phyloP scores from a whole-genome alignment of 2,113 vertebrate species.

The Podarcis cretensis region DNA sequence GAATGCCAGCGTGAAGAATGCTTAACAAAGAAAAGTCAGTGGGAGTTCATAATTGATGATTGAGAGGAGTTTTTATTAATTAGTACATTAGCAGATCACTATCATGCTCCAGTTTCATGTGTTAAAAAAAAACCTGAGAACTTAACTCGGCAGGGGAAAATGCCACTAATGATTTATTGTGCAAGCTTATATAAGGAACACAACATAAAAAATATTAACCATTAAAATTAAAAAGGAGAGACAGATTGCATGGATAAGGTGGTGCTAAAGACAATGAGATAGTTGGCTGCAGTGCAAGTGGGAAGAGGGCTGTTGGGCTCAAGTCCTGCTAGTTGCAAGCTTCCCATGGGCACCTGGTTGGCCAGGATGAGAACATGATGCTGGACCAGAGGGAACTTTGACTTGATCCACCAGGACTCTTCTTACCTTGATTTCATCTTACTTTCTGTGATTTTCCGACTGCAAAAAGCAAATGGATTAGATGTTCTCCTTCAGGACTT shows the following conservation, averaged over 20 bases:
- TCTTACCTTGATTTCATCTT: neutral
- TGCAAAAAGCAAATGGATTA: neutral
- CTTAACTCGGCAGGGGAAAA: neutral
- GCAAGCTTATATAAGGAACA: neutral
- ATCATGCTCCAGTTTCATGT: neutral
- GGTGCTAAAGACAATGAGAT: neutral
- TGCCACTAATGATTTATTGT: neutral
- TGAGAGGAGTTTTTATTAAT: constrained; percentile 18
- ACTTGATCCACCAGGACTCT: too few relatives aligned
- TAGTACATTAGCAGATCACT: constrained; percentile 8
- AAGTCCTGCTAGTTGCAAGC: too few relatives aligned
- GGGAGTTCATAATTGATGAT: neutral
- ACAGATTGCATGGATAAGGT: neutral
- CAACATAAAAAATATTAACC: neutral
- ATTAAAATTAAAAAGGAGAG: neutral
- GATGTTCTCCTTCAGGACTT: neutral
- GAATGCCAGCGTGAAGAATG: constrained; percentile 22
- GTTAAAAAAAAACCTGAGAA: neutral
- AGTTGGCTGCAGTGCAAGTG: neutral
- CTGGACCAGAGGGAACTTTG: too few relatives aligned
- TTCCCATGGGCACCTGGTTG: too few relatives aligned
- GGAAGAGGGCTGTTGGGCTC: too few relatives aligned
- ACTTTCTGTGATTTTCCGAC: too few relatives aligned
- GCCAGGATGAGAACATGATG: too few relatives aligned
- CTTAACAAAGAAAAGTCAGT: constrained; percentile 7